phyloP scores from a whole-genome alignment of 2,113 vertebrate species.

The Gobiocypris rarus region DNA sequence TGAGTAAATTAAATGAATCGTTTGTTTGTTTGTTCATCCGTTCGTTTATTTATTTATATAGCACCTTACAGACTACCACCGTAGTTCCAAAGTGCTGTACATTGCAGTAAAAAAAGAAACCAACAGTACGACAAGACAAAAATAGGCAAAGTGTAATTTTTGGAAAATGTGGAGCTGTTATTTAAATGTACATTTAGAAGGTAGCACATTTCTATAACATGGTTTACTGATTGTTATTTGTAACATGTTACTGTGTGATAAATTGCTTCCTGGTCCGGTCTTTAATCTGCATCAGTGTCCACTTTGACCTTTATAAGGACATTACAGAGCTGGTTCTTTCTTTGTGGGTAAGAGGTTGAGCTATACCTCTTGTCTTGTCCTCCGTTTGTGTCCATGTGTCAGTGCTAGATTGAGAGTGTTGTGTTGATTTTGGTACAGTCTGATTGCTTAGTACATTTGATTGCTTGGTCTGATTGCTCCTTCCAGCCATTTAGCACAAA shows the following conservation, averaged over 20 bases:
- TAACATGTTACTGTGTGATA: background rate
- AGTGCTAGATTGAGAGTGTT: background rate
- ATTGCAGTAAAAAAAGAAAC: too few relatives aligned
- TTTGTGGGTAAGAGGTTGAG: background rate
- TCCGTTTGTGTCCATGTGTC: background rate
- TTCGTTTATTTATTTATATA: too few relatives aligned
- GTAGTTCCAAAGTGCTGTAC: too few relatives aligned
- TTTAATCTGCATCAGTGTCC: constrained; percentile 27
- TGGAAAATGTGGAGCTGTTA: background rate
- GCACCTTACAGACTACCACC: too few relatives aligned
- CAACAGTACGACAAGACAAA: too few relatives aligned
- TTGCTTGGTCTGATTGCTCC: constrained; percentile 23
- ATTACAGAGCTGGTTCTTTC: constrained; percentile 14
- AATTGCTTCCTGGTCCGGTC: background rate
- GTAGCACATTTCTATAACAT: background rate
- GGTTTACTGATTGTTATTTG: background rate
- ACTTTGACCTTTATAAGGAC: constrained; percentile 42
- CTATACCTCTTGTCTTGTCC: background rate
- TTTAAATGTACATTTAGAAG: background rate
- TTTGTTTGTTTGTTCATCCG: too few relatives aligned
- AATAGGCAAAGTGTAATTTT: too few relatives aligned
- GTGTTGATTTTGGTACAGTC: constrained; percentile 14
- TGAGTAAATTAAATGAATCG: too few relatives aligned
- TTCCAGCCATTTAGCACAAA: background rate
- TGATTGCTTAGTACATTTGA: constrained; percentile 35